phyloP scores from a whole-genome alignment of 2,888 invertebrate species.

The Eumerus sabulonum region DNA sequence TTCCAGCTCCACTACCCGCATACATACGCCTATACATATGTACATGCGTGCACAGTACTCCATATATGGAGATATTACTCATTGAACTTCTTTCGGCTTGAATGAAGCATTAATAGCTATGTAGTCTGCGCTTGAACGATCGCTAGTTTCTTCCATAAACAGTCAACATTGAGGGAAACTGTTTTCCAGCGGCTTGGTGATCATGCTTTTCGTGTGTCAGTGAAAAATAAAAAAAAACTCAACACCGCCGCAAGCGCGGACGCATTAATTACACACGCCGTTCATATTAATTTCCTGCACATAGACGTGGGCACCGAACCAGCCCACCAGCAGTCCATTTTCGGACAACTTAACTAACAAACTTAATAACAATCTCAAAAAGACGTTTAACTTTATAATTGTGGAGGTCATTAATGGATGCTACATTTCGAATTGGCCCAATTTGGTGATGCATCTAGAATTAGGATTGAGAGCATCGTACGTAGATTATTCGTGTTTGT shows the following conservation, averaged over 20 bases:
- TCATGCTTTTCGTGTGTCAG: conserved; percentile 16
- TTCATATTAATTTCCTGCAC: conserved; percentile 61
- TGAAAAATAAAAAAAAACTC: no score
- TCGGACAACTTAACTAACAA: conserved; percentile 37
- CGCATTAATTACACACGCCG: conserved; percentile 51
- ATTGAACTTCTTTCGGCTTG: conserved; percentile 44
- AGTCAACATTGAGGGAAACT: conserved; percentile 26
- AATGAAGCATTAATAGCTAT: conserved; percentile 38
- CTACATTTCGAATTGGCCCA: conserved; percentile 35
- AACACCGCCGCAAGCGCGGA: conserved; percentile 15
- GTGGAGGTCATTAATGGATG: conserved; percentile 4
- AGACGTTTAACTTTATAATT: conserved; percentile 23
- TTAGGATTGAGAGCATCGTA: no score
- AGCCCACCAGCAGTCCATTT: conserved; percentile 43
- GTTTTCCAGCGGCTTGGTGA: background rate
- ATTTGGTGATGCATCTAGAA: conserved; percentile 16
- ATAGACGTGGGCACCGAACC: conserved; percentile 59
- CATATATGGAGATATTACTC: conserved; percentile 55
- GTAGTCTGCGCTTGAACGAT: conserved; percentile 40
- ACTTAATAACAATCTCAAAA: conserved; percentile 34
- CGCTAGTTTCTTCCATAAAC: conserved; percentile 48
- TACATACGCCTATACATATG: conserved; percentile 21
- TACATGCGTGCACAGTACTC: conserved; percentile 6
- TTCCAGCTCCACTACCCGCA: conserved; percentile 22
- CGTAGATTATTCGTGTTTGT: no score